These are phyloP conservation scores for Trichechus manatus DNA, from an alignment of 2,113 vertebrate species.

Conservation along the genomic window DNA sequence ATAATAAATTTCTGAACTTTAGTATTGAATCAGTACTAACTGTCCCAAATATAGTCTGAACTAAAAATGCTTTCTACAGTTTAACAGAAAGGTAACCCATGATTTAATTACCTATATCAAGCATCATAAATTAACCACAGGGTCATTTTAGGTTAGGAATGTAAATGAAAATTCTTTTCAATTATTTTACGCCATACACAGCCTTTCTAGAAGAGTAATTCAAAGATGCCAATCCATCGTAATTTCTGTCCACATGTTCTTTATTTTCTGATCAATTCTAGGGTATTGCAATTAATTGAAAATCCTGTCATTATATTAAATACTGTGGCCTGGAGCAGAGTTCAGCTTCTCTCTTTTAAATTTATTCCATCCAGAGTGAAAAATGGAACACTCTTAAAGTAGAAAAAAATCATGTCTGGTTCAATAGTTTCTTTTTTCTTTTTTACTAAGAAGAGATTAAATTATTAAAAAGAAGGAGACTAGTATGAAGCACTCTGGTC, in stretches of 20 bases:
- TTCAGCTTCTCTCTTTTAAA: constrained; percentile 39
- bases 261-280: constrained; percentile 23
- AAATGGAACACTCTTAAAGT: not conserved
- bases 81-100: not conserved
- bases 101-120: not conserved
- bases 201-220: not conserved
- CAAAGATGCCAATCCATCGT: not conserved
- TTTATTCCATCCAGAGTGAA: constrained; percentile 15
- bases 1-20: constrained; percentile 9
- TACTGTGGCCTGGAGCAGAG: constrained; percentile 26
- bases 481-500: not conserved
- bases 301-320: constrained; percentile 51
- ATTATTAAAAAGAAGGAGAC: constrained; percentile 13
- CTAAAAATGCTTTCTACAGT: not conserved
- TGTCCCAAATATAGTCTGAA: not conserved
- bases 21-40: not conserved
- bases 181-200: not conserved
- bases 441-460: constrained; percentile 44
- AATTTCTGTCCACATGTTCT: not conserved
- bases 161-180: not conserved
- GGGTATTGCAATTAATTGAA: constrained; percentile 63
- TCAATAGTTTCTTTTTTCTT: constrained; percentile 67
- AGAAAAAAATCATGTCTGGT: constrained; percentile 34
- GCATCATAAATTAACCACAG: not conserved
- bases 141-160: not conserved